Percentiles rank a stretch among this genome's conserved stretches.
Conservation (phyloP, 2,888 invertebrate species). For the Cataglyphis livida region DNA sequence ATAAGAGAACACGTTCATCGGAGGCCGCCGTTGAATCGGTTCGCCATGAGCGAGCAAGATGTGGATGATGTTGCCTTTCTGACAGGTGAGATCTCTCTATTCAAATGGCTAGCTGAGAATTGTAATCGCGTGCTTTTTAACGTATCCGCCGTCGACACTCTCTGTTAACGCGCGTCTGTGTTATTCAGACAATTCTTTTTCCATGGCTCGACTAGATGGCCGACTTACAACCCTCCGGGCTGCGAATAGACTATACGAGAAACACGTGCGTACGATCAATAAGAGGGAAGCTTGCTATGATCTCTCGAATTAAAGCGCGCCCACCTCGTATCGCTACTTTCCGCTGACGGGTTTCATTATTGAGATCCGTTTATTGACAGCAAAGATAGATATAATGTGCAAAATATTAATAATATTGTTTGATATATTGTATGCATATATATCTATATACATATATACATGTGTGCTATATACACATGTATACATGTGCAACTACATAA, state of each 20-base stretch:
- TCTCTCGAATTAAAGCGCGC: conserved; percentile 71
- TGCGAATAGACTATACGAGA: conserved; percentile 75
- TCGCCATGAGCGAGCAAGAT: conserved; percentile 94
- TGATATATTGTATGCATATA: neutral
- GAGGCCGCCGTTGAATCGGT: conserved; percentile 82
- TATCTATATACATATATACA: neutral
- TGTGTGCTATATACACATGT: neutral
- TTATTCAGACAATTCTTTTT: conserved; percentile 41
- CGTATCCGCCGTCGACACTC: neutral
- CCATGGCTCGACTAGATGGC: conserved; percentile 79
- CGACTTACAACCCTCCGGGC: conserved; percentile 80
- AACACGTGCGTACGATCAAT: conserved; percentile 84
- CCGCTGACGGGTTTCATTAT: conserved; percentile 18
- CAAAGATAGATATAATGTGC: neutral
- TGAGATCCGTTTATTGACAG: neutral
- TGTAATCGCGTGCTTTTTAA: neutral
- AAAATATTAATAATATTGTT: conserved; percentile 8
- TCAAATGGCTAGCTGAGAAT: neutral
- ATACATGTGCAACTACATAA: neutral
- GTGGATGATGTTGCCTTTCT: conserved; percentile 97
- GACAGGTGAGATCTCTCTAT: conserved; percentile 89
- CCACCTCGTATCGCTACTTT: conserved; percentile 31
- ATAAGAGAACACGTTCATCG: conserved; percentile 84
- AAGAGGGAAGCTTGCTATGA: conserved; percentile 73
- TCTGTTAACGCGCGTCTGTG: neutral